A percentile compares a stretch with the other conserved stretches of the same genome.
phyloP scores from a whole-genome alignment of 2,888 invertebrate genomes.

The Globia sparganii region DNA sequence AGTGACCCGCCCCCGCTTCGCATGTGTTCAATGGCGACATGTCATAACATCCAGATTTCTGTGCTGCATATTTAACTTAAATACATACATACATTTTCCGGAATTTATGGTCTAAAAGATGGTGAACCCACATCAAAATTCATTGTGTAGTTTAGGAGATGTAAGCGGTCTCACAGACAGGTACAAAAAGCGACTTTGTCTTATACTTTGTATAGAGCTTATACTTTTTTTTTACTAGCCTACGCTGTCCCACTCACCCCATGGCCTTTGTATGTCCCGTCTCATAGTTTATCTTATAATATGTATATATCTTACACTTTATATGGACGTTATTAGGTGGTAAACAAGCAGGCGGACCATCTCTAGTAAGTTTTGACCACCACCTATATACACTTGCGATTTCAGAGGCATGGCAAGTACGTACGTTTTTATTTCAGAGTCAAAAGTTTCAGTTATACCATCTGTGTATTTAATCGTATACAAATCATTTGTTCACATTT shows the following conservation, averaged over 20 bases:
- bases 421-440: not conserved
- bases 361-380: not conserved
- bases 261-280: too few relatives aligned
- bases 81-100: too few relatives aligned
- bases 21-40: not conserved
- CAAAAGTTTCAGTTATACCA: not conserved
- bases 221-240: too few relatives aligned
- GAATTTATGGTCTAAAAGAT: not conserved
- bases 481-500: not conserved
- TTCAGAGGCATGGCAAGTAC: not conserved
- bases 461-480: not conserved
- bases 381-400: not conserved
- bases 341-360: not conserved
- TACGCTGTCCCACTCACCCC: too few relatives aligned
- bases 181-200: not conserved
- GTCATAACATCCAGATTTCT: not conserved
- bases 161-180: not conserved
- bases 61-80: not conserved
- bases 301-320: too few relatives aligned
- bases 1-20: not conserved
- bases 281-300: too few relatives aligned
- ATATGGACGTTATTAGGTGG: too few relatives aligned
- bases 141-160: not conserved
- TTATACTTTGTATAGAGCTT: not conserved
- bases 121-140: not conserved